Conservation (phyloP, 2,113 vertebrate genomes). For the Odontesthes bonariensis region DNA sequence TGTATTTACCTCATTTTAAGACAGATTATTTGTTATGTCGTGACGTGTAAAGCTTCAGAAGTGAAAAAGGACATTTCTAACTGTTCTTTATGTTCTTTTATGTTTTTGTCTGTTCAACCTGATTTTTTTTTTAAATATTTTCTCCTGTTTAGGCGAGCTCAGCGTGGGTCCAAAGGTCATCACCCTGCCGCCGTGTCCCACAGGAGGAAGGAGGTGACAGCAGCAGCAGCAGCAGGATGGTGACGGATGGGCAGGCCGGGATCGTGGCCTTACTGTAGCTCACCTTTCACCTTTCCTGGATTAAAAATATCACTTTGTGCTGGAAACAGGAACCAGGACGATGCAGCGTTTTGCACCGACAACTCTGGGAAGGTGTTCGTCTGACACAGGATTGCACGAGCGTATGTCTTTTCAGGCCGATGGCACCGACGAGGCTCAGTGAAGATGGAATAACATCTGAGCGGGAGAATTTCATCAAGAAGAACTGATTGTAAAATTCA, state of each 20-base stretch:
- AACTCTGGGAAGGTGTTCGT: constrained; percentile 5
- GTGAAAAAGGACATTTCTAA: no score
- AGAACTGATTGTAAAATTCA: constrained; percentile 22
- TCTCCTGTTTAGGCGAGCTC: constrained; percentile 2
- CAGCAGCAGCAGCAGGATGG: background rate
- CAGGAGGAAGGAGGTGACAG: background rate
- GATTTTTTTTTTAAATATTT: no score
- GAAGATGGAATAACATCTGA: constrained; percentile 9
- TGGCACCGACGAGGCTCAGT: constrained; percentile 1
- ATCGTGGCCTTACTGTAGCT: background rate
- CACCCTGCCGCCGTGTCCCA: background rate
- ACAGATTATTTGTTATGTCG: no score
- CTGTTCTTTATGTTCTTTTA: no score
- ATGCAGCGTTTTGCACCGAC: background rate
- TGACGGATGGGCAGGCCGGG: background rate
- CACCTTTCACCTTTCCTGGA: constrained; percentile 40
- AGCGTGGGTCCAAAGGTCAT: background rate
- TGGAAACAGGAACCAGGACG: background rate
- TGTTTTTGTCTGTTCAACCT: no score
- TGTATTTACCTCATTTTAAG: no score
- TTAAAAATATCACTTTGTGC: constrained; percentile 38
- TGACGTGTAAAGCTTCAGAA: no score
- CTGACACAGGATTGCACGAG: background rate
- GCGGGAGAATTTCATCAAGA: background rate
- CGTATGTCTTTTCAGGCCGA: rapidly evolving